A percentile compares a stretch with the other conserved stretches of the same genome.
These are phyloP conservation scores for Crypturellus tataupa DNA, from an alignment of 2,797 vertebrate species.

Conservation along the genomic window DNA sequence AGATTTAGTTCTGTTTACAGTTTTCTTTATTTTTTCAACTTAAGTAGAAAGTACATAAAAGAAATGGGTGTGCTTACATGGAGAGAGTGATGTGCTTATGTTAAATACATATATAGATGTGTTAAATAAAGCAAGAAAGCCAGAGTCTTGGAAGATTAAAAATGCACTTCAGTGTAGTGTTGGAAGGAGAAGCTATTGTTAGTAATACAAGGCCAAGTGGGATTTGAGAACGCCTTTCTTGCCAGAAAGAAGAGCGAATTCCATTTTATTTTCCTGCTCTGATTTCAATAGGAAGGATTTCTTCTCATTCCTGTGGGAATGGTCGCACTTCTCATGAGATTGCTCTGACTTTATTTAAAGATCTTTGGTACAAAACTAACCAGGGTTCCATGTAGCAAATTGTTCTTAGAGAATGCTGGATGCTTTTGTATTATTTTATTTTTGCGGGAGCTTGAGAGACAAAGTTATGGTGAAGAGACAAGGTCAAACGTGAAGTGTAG, in stretches of 20 bases:
- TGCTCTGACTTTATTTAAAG: slow-evolving; percentile 11
- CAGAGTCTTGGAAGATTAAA: slow-evolving; percentile 12
- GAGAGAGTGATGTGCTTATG: background rate
- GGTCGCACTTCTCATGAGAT: background rate
- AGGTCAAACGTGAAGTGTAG: background rate
- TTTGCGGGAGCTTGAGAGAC: background rate
- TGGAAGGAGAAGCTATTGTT: slow-evolving; percentile 62
- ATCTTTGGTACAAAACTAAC: background rate
- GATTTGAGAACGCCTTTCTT: slow-evolving; percentile 61
- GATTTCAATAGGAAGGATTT: slow-evolving; percentile 27
- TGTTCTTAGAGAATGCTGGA: background rate
- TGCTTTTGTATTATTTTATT: slow-evolving; percentile 24
- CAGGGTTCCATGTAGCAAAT: background rate
- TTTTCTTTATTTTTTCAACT: background rate
- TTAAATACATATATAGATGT: background rate
- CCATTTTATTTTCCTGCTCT: slow-evolving; percentile 25
- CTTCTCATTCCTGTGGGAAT: slow-evolving; percentile 19
- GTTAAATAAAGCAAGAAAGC: slow-evolving; percentile 8
- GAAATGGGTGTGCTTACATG: background rate
- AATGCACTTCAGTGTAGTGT: background rate
- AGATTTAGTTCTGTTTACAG: background rate
- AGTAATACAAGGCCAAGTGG: slow-evolving; percentile 35
- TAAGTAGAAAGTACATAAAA: background rate
- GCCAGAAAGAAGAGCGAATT: slow-evolving; percentile 49
- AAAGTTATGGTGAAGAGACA: background rate